Percentiles rank a stretch among this genome's conserved stretches.
phyloP scores from a whole-genome alignment of 2,888 invertebrate genomes.

The Atrina japonica region DNA sequence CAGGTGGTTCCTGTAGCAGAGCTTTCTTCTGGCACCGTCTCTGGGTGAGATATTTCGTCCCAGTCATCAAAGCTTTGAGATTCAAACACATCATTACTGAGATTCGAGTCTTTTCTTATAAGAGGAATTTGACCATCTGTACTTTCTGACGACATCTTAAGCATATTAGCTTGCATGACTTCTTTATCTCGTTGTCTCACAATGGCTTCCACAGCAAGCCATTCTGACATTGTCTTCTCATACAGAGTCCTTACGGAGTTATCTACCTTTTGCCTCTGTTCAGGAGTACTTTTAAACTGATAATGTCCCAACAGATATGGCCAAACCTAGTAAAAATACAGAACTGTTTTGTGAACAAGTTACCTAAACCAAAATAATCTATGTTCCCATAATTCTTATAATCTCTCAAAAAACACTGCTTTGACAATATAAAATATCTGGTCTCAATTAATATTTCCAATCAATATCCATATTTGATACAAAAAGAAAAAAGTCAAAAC shows the following conservation, averaged over 20 bases:
- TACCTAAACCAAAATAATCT: too few relatives aligned
- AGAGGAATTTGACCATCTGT: slow-evolving; percentile 78
- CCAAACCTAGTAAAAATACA: slow-evolving; percentile 86
- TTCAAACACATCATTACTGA: slow-evolving; percentile 82
- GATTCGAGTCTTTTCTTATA: slow-evolving; percentile 80
- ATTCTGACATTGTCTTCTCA: slow-evolving; percentile 96
- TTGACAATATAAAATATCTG: too few relatives aligned
- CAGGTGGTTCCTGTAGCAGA: slow-evolving; percentile 73
- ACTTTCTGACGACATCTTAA: slow-evolving; percentile 89
- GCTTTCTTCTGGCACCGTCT: slow-evolving; percentile 74
- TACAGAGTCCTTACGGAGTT: slow-evolving; percentile 86
- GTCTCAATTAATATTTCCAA: too few relatives aligned
- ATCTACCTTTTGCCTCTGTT: slow-evolving; percentile 74
- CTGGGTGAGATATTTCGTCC: slow-evolving; percentile 75
- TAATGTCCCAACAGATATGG: slow-evolving; percentile 94
- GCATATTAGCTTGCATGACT: slow-evolving; percentile 91
- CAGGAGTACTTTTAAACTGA: slow-evolving; percentile 85
- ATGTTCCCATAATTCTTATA: too few relatives aligned
- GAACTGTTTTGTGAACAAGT: not conserved
- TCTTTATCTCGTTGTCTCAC: slow-evolving; percentile 83
- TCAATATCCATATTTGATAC: not conserved
- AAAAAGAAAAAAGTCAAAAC: not conserved
- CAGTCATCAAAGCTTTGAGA: slow-evolving; percentile 77
- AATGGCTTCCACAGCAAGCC: slow-evolving; percentile 96
- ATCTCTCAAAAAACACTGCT: too few relatives aligned